These are phyloP conservation scores for human (Homo sapiens) DNA, from an alignment of 2,113 vertebrate genomes.

Conservation along the genomic window DNA sequence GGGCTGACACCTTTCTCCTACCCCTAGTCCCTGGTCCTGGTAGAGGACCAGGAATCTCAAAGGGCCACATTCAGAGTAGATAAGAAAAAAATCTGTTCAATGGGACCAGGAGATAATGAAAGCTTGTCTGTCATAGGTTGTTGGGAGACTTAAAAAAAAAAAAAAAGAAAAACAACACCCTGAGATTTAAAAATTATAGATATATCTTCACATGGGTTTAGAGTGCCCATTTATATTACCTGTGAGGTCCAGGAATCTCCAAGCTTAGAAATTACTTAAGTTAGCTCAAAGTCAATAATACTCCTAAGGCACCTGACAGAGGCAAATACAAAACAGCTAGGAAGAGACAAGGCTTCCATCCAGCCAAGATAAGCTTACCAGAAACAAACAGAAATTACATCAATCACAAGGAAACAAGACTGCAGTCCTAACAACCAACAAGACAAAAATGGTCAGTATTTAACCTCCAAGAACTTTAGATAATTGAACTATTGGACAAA, in stretches of 20 bases:
- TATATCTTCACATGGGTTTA: neutral
- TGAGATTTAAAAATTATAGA: neutral
- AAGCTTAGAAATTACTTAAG: neutral
- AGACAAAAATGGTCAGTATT: neutral
- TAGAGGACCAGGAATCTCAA: neutral
- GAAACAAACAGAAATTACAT: neutral
- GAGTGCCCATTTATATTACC: neutral
- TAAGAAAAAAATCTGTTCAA: neutral
- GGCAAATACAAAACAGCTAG: neutral
- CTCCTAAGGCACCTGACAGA: neutral
- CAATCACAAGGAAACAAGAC: neutral
- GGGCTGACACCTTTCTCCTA: neutral
- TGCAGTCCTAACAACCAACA: neutral
- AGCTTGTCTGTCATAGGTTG: neutral
- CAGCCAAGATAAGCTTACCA: neutral
- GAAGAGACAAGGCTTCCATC: neutral
- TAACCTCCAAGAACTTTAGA: slow-evolving; percentile 13
- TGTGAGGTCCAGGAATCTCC: neutral
- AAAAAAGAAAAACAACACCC: neutral
- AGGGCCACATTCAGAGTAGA: neutral
- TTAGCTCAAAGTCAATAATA: slow-evolving; percentile 13
- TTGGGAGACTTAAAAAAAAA: neutral
- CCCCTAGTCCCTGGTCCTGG: neutral
- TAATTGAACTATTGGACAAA: neutral
- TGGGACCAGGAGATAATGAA: neutral